Evolutionary conservation across 2,113 vertebrate genomes (phyloP).

Genomic region (Ceyx melanurus): DNA sequence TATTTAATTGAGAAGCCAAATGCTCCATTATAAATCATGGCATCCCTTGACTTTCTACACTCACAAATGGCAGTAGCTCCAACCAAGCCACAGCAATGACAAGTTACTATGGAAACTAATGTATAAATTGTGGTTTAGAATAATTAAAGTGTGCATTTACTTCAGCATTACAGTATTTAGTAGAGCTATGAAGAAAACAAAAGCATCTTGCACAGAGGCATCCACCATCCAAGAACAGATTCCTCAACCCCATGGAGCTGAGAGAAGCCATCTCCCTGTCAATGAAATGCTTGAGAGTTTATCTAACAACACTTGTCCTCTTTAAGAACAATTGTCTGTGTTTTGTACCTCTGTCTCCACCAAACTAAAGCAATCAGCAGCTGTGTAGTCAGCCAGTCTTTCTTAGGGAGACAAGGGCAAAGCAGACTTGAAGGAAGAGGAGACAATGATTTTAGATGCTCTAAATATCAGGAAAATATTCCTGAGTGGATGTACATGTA

Average conservation of each 20-base stretch:
- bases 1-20: background rate
- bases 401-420: background rate
- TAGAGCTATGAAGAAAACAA: background rate
- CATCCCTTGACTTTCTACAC: slow-evolving; percentile 6
- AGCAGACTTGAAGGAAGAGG: background rate
- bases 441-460: background rate
- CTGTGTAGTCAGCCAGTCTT: background rate
- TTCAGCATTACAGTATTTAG: background rate
- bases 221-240: background rate
- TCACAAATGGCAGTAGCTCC: slow-evolving; percentile 36
- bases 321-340: background rate
- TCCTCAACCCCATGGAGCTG: background rate
- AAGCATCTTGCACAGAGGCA: background rate
- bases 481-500: background rate
- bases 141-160: slow-evolving; percentile 31
- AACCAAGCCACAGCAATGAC: slow-evolving; percentile 13
- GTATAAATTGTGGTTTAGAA: slow-evolving; percentile 38
- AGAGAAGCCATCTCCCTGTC: background rate
- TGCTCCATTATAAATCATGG: background rate
- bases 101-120: slow-evolving; percentile 64
- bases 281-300: background rate
- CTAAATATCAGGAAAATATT: background rate
- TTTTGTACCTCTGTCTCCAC: background rate
- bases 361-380: background rate
- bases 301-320: background rate